These are phyloP conservation scores for Steinernema carpocapsae DNA, from an alignment of 2,888 invertebrate genomes.

Conservation along the genomic window DNA sequence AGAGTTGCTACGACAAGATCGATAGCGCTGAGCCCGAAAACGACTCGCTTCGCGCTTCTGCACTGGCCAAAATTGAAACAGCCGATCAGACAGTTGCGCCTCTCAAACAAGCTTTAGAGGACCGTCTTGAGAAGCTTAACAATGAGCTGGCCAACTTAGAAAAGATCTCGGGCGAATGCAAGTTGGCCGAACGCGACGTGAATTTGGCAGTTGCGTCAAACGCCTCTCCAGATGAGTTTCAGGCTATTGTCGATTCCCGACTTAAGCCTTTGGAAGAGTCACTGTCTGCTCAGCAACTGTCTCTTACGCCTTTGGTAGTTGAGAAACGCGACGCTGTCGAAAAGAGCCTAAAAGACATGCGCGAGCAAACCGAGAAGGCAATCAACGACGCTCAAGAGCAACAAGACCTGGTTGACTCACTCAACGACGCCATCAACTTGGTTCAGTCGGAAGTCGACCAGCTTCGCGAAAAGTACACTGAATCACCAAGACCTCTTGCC, in stretches of 20 bases:
- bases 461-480: conserved; percentile 39
- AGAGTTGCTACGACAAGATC: conserved; percentile 39
- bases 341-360: conserved; percentile 43
- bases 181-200: background rate
- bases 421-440: conserved; percentile 38
- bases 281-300: conserved; percentile 37
- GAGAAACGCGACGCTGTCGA: conserved; percentile 45
- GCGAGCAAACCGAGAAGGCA: conserved; percentile 37
- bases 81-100: conserved; percentile 38
- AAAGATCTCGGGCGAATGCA: background rate
- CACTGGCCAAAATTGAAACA: conserved; percentile 41
- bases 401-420: conserved; percentile 42
- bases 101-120: conserved; percentile 44
- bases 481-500: conserved; percentile 37
- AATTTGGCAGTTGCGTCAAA: conserved; percentile 3
- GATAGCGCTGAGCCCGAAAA: conserved; percentile 45
- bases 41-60: conserved; percentile 43
- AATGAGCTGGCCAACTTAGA: background rate
- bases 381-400: conserved; percentile 45
- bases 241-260: conserved; percentile 9
- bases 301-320: conserved; percentile 44
- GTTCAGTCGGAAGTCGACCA: conserved; percentile 37
- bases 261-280: conserved; percentile 35
- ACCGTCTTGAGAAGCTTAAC: conserved; percentile 15
- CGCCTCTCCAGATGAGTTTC: conserved; percentile 42